These are phyloP conservation scores for Theretra japonica DNA, from an alignment of 2,888 invertebrate species.

Conservation along the genomic window DNA sequence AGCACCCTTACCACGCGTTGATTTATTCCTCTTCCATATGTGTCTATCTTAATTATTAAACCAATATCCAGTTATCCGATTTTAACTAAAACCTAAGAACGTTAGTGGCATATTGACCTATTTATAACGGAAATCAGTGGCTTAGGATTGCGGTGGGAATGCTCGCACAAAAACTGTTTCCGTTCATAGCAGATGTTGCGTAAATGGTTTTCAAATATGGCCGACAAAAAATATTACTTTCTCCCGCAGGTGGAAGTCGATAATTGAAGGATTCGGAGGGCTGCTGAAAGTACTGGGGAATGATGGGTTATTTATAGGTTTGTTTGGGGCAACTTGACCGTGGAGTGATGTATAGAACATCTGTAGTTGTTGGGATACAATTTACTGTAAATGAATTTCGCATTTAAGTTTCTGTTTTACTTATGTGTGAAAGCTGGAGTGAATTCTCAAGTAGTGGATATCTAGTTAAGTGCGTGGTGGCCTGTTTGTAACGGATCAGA, in stretches of 20 bases:
- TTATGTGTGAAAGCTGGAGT: too few relatives aligned
- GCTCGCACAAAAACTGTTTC: constrained; percentile 70
- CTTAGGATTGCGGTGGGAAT: constrained; percentile 59
- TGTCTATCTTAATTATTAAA: not conserved
- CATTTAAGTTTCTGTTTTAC: too few relatives aligned
- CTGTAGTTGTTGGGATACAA: not conserved
- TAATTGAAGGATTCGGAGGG: constrained; percentile 42
- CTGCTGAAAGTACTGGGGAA: constrained; percentile 24
- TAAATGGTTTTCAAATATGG: constrained; percentile 49
- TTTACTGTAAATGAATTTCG: too few relatives aligned
- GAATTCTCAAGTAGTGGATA: too few relatives aligned
- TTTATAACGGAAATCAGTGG: constrained; percentile 74
- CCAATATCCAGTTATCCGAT: constrained; percentile 21
- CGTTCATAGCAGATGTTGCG: constrained; percentile 68
- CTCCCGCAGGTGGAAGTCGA: constrained; percentile 53
- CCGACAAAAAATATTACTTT: constrained; percentile 51
- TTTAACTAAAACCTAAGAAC: constrained; percentile 25
- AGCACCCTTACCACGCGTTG: too few relatives aligned
- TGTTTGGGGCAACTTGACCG: constrained; percentile 1
- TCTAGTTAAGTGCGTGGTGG: too few relatives aligned
- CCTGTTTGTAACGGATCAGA: too few relatives aligned
- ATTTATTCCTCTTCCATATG: not conserved
- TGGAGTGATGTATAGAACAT: not conserved
- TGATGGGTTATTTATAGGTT: not conserved
- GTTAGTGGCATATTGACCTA: constrained; percentile 69